phyloP scores from a whole-genome alignment of 2,888 invertebrate genomes.

The Miltochrista miniata region DNA sequence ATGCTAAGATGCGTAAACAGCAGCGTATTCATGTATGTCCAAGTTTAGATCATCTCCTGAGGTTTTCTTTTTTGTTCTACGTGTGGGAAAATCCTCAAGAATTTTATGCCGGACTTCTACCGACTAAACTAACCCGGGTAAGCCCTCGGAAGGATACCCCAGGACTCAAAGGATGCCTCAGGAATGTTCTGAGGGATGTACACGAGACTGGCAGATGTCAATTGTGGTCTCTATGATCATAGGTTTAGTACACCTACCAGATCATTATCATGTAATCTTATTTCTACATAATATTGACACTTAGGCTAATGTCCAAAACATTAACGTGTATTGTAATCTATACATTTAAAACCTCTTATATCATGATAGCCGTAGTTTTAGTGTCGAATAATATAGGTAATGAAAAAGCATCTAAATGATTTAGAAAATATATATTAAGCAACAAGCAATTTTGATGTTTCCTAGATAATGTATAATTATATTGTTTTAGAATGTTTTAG shows the following conservation, averaged over 20 bases:
- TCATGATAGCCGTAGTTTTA: constrained; percentile 38
- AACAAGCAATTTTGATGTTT: constrained; percentile 62
- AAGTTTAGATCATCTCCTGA: too few relatives aligned
- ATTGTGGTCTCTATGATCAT: background rate
- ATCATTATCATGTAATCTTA: constrained; percentile 28
- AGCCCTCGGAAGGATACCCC: too few relatives aligned
- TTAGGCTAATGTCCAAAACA: constrained; percentile 50
- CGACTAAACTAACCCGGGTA: too few relatives aligned
- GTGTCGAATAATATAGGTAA: constrained; percentile 30
- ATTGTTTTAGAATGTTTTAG: constrained; percentile 31
- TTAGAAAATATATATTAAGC: constrained; percentile 47
- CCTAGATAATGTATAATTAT: constrained; percentile 65
- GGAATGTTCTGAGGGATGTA: too few relatives aligned
- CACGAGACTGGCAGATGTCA: too few relatives aligned
- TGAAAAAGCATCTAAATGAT: constrained; percentile 42
- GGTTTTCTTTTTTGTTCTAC: too few relatives aligned
- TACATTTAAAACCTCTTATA: constrained; percentile 39
- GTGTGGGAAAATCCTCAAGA: too few relatives aligned
- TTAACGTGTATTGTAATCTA: constrained; percentile 35
- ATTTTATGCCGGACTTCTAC: too few relatives aligned
- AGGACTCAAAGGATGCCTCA: too few relatives aligned
- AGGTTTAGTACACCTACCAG: constrained; percentile 32
- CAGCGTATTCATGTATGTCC: too few relatives aligned
- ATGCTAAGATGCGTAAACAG: too few relatives aligned
- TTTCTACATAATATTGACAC: constrained; percentile 32